Evolutionary conservation across 2,797 vertebrate species (phyloP), one percentile per base, ranked within the genome.

Genomic region (Hippocampus kuda): DNA sequence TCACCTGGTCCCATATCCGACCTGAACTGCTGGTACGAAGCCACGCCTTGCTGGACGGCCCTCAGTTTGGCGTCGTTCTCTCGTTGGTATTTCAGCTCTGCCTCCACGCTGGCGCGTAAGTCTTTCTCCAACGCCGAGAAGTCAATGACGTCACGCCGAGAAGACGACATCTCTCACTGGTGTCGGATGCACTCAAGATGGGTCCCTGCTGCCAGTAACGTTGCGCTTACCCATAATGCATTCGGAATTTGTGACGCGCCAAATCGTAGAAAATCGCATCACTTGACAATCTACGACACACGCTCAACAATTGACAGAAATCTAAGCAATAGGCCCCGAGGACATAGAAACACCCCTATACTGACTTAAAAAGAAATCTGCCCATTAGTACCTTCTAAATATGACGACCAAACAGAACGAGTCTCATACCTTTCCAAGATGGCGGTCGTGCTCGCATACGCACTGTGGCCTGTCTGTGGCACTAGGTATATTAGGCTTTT

Each of bases 21-120:
- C 87, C 84, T 86, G 81, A 89, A 88, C 67, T 88, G 71, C 3
- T 72, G 54, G 70, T 89, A 89, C 54, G 78, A 70, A 8, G 63
- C 61, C 2, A 75, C 83, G 5, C 69, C 26, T 74, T 86, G 83
- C 22, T 27, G 46, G 30, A 81, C 63, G 0, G 86, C 86, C 20
- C 81, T 75, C 68, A 89, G 78, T 3, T 86, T 89, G 0, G 85
- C 78, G 0, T 74, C 62, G 44, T 88, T 88, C 75, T 84, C 83
- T 1, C 70, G 71, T n/a, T 38, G 13, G 48, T 79, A 54, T 11
- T 46, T 71, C 16, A 0, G 74, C 16, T 88, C 86, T 0, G 69
- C 67, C 65, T 77, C 72, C 1, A 86, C 57, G 1, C 73, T 71
- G 6, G 34, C 34, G 9, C 38, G 71, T 53, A 86, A 76, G 68